Evolutionary conservation across 2,888 invertebrate genomes (phyloP).

Genomic region (Drosophila conformis): DNA sequence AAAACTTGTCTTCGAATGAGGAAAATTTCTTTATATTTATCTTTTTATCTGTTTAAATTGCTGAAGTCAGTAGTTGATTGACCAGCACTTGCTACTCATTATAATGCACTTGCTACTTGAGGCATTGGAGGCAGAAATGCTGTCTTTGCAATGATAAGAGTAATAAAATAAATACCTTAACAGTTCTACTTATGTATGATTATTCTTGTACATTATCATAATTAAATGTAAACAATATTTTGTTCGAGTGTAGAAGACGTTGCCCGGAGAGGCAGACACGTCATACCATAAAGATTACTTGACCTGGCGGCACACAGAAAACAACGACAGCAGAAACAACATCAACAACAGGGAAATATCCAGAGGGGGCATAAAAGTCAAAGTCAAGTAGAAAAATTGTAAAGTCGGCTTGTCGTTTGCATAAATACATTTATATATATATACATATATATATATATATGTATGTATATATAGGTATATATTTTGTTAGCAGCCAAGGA

Average conservation of each 20-base stretch:
- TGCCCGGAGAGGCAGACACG: not conserved
- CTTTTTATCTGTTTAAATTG: too few relatives aligned
- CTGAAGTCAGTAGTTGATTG: too few relatives aligned
- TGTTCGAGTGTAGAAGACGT: not conserved
- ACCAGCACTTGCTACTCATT: not conserved
- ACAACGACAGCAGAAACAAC: slow-evolving; percentile 4
- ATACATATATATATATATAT: not conserved
- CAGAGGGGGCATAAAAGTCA: slow-evolving; percentile 47
- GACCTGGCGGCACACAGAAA: slow-evolving; percentile 42
- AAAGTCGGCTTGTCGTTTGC: slow-evolving; percentile 59
- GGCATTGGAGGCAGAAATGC: too few relatives aligned
- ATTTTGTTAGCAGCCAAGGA: slow-evolving; percentile 28
- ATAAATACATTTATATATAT: slow-evolving; percentile 31
- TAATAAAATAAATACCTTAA: too few relatives aligned
- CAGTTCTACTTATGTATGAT: too few relatives aligned
- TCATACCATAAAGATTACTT: slow-evolving; percentile 51
- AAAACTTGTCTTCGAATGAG: not conserved
- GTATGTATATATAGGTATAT: not conserved
- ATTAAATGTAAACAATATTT: not conserved
- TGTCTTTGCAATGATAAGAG: too few relatives aligned
- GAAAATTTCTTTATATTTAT: too few relatives aligned
- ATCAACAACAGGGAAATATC: slow-evolving; percentile 7
- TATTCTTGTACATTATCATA: too few relatives aligned
- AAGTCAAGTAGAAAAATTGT: slow-evolving; percentile 74
- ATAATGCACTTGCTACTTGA: not conserved